A percentile compares a stretch with the other conserved stretches of the same genome.
phyloP scores from a whole-genome alignment of 2,888 invertebrate genomes.

The Noctua comes region DNA sequence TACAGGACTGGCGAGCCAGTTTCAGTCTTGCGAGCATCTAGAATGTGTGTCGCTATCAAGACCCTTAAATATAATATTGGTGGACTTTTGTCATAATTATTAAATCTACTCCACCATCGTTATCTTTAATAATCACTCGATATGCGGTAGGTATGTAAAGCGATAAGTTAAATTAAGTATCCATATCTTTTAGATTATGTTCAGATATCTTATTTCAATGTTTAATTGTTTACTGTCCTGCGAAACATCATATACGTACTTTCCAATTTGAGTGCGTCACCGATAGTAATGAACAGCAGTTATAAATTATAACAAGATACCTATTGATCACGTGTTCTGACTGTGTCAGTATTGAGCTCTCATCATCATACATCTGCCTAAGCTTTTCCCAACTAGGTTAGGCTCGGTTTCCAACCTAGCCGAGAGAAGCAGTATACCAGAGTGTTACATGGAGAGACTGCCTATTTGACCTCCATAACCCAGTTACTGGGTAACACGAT shows the following conservation, averaged over 20 bases:
- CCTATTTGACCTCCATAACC: background rate
- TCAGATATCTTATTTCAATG: background rate
- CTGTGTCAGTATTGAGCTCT: background rate
- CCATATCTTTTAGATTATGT: slow-evolving; percentile 6
- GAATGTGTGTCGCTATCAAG: background rate
- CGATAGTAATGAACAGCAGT: background rate
- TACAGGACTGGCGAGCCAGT: background rate
- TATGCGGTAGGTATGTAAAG: background rate
- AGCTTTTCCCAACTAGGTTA: background rate
- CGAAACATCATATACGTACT: background rate
- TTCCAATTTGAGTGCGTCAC: slow-evolving; percentile 1
- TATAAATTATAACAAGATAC: background rate
- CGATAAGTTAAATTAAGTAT: slow-evolving; percentile 13
- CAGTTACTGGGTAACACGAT: background rate
- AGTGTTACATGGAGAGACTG: background rate
- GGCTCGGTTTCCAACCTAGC: background rate
- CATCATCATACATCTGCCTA: background rate
- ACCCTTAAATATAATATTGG: background rate
- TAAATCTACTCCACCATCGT: slow-evolving; percentile 2
- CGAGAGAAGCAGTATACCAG: background rate
- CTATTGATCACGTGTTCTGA: background rate
- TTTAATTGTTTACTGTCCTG: background rate
- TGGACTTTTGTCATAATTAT: slow-evolving; percentile 3
- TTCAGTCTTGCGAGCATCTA: background rate
- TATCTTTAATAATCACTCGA: slow-evolving; percentile 31